A percentile compares a stretch with the other conserved stretches of the same genome.
phyloP scores from a whole-genome alignment of 2,113 vertebrate species.

The Nothoprocta pentlandii region DNA sequence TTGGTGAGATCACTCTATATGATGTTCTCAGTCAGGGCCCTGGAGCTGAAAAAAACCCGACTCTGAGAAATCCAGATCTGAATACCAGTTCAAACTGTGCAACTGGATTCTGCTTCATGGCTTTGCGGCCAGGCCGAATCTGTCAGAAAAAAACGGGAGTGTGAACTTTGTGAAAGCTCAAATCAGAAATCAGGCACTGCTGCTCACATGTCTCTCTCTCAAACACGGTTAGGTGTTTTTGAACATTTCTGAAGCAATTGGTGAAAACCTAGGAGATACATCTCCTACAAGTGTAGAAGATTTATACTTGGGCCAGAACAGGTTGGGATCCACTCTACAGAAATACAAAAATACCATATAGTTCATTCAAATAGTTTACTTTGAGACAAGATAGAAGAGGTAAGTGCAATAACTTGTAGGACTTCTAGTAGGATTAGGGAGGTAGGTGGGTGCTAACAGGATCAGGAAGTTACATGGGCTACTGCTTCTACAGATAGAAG shows the following conservation, averaged over 20 bases:
- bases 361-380: background rate
- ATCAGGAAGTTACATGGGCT: background rate
- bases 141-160: background rate
- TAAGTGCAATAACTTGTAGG: background rate
- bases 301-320: background rate
- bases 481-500: background rate
- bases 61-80: background rate
- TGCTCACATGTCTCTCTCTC: accelerated
- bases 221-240: background rate
- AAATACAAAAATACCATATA: background rate
- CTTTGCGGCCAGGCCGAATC: background rate
- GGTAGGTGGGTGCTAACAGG: accelerated
- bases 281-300: background rate
- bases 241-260: background rate
- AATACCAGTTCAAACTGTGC: background rate
- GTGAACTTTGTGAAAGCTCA: background rate
- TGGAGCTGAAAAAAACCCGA: background rate
- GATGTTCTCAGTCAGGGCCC: slow-evolving; percentile 14
- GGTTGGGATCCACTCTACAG: background rate
- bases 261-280: background rate
- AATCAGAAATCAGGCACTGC: accelerated
- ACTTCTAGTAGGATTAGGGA: background rate
- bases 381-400: background rate
- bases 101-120: background rate
- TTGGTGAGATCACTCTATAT: slow-evolving; percentile 14